Evolutionary conservation across 2,113 vertebrate genomes (phyloP), one percentile per base, ranked within the genome.

Genomic region (Serinus canaria): DNA sequence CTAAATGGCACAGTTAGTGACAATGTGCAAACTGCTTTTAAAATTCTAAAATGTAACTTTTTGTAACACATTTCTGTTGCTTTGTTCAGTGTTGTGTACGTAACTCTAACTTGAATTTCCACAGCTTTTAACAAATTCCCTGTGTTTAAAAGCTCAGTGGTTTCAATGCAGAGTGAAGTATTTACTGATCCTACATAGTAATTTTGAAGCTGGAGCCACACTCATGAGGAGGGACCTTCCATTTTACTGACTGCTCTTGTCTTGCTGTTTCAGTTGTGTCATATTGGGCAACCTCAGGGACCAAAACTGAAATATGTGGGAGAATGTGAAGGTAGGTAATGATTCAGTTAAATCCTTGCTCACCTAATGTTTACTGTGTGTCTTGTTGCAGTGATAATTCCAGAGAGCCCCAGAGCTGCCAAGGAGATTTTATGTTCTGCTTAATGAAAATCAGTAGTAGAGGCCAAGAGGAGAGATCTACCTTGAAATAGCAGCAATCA

Each of bases 221-320:
- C 23, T 2, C 4, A 14, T 43, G 44, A 79, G 27, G 35, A 19
- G 16, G 5, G 12, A 15, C 56, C 27, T 78, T 68, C 50, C 5
- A 5, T 5, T 4, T 43, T 52, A 13, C 49, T 46, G 44, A 21
- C 37, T 23, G 30, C 39, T 43, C 43, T 58, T 17, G 20, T 50
- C 17, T 13, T 81, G 56, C 28, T 75, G 5, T 75, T 86, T 75
- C 37, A 28, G 8, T 56, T 4, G 1, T 49, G 7, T 47, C 1
- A 0, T 41, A 18, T 5, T 0, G 1, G 55, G 24, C 37, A 31
- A 12, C 31, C 68, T 39, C 15, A 33, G 35, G 33, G 43, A 53
- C 49, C 41, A 67, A 37, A 83, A 37, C 6, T 23, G 28, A 44
- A 63, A 18, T 27, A 25, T 10, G 1, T 18, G 33, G 19, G 37